Conservation (phyloP, 2,888 invertebrate species). For the Eulithis testata region DNA sequence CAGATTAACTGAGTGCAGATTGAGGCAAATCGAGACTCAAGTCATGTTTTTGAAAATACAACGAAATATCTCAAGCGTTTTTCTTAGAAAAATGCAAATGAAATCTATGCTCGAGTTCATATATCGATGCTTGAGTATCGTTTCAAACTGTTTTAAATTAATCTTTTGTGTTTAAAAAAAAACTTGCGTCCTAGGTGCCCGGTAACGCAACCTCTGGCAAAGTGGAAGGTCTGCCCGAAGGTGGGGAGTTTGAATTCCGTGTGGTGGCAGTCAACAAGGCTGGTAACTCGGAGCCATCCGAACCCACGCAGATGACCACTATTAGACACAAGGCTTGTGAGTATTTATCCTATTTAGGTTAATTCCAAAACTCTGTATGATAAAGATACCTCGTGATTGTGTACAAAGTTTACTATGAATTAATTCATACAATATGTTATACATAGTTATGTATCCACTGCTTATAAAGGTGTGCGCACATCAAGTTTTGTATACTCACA, state of each 20-base stretch:
- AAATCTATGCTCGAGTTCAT: too few species aligned
- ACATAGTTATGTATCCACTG: slow-evolving; percentile 31
- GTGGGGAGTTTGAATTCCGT: slow-evolving; percentile 96
- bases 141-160: too few species aligned
- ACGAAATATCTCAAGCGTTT: too few species aligned
- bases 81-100: too few species aligned
- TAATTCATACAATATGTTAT: slow-evolving; percentile 13
- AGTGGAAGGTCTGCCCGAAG: slow-evolving; percentile 94
- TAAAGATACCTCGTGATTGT: slow-evolving; percentile 10
- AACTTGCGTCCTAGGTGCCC: slow-evolving; percentile 77
- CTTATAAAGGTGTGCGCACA: slow-evolving; percentile 14
- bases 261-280: slow-evolving; percentile 97
- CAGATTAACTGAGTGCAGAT: too few species aligned
- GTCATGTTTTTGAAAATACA: too few species aligned
- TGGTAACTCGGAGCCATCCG: slow-evolving; percentile 95
- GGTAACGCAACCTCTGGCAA: slow-evolving; percentile 90
- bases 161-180: too few species aligned
- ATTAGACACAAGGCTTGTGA: slow-evolving; percentile 94
- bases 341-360: slow-evolving; percentile 49
- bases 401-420: slow-evolving; percentile 23
- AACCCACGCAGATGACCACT: slow-evolving; percentile 94
- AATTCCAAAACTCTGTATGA: too few species aligned
- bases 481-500: background rate
- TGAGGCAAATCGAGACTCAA: too few species aligned
- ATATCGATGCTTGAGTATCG: too few species aligned